phyloP scores from a whole-genome alignment of 2,113 vertebrate species.

The Guaruba guarouba region DNA sequence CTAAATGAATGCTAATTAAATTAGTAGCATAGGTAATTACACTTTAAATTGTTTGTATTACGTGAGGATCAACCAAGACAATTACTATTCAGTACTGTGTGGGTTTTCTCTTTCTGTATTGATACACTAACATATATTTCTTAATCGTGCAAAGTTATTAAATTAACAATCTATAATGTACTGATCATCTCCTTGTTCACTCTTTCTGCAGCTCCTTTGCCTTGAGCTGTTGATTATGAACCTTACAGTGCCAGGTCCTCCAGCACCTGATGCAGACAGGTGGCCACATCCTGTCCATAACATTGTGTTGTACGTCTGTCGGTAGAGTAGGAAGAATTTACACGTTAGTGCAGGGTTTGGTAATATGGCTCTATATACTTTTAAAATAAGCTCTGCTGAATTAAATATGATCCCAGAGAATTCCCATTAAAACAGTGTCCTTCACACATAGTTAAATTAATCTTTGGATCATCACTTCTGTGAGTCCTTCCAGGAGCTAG shows the following conservation, averaged over 20 bases:
- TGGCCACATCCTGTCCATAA: not conserved
- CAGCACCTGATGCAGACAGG: accelerated
- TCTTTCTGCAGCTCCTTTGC: not conserved
- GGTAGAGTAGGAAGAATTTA: no score
- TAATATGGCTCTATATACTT: not conserved
- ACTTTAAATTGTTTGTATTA: not conserved
- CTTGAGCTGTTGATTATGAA: not conserved
- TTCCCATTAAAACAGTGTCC: not conserved
- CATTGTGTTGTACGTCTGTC: accelerated
- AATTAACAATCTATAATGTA: accelerated
- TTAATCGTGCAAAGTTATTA: not conserved
- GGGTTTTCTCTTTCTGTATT: not conserved
- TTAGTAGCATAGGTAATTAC: not conserved
- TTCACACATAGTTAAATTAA: not conserved
- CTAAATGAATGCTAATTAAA: constrained; percentile 20
- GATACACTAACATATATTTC: not conserved
- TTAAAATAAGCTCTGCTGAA: not conserved
- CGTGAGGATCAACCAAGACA: not conserved
- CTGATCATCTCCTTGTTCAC: not conserved
- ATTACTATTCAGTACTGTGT: not conserved
- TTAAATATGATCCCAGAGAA: not conserved
- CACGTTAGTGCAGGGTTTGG: not conserved
- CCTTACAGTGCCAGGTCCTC: not conserved
- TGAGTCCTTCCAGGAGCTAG: not conserved
- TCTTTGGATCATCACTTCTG: not conserved